phyloP scores from a whole-genome alignment of 2,113 vertebrate species.

The Cynopterus brachyotis region DNA sequence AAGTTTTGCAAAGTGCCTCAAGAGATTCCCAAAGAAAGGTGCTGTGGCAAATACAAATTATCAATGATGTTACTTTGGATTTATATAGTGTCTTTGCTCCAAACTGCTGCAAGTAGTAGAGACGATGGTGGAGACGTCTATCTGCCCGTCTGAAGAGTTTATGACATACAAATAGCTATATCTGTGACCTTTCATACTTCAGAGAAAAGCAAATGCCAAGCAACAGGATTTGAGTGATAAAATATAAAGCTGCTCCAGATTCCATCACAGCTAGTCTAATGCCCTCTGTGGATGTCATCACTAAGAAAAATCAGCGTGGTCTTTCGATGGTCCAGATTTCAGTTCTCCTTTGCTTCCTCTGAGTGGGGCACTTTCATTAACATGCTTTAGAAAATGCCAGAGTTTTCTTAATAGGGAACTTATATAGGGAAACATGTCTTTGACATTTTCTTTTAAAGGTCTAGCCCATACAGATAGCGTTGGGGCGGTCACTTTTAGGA shows the following conservation, averaged over 20 bases:
- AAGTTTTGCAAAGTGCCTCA: conserved; percentile 27
- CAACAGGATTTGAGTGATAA: not conserved
- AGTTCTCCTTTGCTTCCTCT: not conserved
- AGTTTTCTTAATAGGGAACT: not conserved
- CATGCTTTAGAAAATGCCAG: not conserved
- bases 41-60: not conserved
- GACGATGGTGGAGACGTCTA: not conserved
- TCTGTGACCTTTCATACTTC: not conserved
- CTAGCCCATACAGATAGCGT: not conserved
- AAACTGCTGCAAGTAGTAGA: not conserved
- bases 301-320: not conserved
- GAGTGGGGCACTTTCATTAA: not conserved
- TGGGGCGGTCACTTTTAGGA: not conserved
- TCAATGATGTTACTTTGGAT: not conserved
- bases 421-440: not conserved
- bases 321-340: not conserved
- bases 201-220: not conserved
- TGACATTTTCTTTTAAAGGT: not conserved
- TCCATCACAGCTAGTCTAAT: fast-evolving
- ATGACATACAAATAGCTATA: not conserved
- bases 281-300: not conserved
- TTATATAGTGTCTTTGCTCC: not conserved
- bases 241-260: not conserved
- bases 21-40: not conserved
- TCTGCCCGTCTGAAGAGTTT: conserved; percentile 17